Conservation (phyloP, 2,113 vertebrate genomes). For the Collichthys lucidus region DNA sequence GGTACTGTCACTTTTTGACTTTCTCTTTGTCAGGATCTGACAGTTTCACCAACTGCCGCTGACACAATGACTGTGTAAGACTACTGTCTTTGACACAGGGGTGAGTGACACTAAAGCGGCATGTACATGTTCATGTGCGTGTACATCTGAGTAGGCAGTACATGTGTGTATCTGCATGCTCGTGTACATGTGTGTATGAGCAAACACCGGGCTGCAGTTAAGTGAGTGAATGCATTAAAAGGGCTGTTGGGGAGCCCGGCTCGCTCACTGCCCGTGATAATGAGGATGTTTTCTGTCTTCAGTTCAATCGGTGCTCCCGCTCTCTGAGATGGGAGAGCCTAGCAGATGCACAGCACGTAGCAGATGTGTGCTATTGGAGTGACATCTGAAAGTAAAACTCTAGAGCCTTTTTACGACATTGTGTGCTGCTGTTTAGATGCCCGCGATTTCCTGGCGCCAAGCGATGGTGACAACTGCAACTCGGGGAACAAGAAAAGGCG, state of each 20-base stretch:
- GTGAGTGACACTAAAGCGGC: slow-evolving; percentile 26
- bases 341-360: slow-evolving; percentile 84
- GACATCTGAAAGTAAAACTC: slow-evolving; percentile 86
- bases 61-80: slow-evolving; percentile 50
- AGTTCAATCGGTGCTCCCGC: slow-evolving; percentile 78
- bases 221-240: slow-evolving; percentile 78
- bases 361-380: slow-evolving; percentile 87
- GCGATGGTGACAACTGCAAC: slow-evolving; percentile 63
- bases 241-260: slow-evolving; percentile 67
- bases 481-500: slow-evolving; percentile 70
- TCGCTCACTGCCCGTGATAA: slow-evolving; percentile 76
- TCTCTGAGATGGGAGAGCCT: slow-evolving; percentile 68
- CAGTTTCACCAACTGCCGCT: not conserved
- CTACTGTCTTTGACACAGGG: slow-evolving; percentile 52
- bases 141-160: not conserved
- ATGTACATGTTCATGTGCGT: not conserved
- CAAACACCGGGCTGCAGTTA: slow-evolving; percentile 56
- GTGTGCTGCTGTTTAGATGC: slow-evolving; percentile 80
- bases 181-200: slow-evolving; percentile 15
- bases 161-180: slow-evolving; percentile 8
- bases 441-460: slow-evolving; percentile 76
- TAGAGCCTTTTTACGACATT: slow-evolving; percentile 76
- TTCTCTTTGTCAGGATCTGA: not conserved
- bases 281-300: slow-evolving; percentile 85
- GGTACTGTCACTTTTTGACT: no score